These are phyloP conservation scores for Marcusenius ussheri DNA, from an alignment of 2,113 vertebrate species.

Conservation along the genomic window DNA sequence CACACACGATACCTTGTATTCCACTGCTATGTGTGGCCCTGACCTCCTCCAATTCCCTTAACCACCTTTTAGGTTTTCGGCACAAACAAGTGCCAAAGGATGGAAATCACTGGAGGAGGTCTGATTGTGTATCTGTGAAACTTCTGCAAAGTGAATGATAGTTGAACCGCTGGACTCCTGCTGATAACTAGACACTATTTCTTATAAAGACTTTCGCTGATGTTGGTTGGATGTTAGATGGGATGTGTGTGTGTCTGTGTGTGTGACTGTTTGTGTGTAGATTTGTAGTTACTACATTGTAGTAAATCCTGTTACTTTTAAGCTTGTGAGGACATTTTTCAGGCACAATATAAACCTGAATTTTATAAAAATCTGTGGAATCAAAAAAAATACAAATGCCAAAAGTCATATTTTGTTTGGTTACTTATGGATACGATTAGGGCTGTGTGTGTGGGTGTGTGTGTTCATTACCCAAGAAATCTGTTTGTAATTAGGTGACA, in stretches of 20 bases:
- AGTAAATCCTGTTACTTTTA: background rate
- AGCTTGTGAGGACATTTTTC: background rate
- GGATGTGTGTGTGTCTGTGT: background rate
- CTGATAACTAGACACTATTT: constrained; percentile 49
- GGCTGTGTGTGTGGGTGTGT: constrained; percentile 10
- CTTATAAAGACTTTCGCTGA: constrained; percentile 34
- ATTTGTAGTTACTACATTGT: background rate
- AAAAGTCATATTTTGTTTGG: background rate
- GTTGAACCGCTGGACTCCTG: constrained; percentile 52
- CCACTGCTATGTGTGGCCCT: background rate
- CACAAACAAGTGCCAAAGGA: background rate
- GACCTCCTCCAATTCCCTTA: background rate
- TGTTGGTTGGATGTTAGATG: constrained; percentile 2
- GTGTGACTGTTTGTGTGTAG: background rate
- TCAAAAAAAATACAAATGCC: background rate
- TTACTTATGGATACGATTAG: background rate
- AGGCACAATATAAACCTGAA: background rate
- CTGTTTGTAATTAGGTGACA: constrained; percentile 48
- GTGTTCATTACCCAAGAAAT: constrained; percentile 22
- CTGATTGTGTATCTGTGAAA: constrained; percentile 47
- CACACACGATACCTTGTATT: background rate
- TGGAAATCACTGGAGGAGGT: constrained; percentile 4
- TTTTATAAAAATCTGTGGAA: background rate
- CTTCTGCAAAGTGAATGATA: constrained; percentile 44
- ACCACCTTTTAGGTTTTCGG: constrained; percentile 9